Evolutionary conservation across 2,113 vertebrate genomes (phyloP).

Genomic region (Theropithecus gelada): DNA sequence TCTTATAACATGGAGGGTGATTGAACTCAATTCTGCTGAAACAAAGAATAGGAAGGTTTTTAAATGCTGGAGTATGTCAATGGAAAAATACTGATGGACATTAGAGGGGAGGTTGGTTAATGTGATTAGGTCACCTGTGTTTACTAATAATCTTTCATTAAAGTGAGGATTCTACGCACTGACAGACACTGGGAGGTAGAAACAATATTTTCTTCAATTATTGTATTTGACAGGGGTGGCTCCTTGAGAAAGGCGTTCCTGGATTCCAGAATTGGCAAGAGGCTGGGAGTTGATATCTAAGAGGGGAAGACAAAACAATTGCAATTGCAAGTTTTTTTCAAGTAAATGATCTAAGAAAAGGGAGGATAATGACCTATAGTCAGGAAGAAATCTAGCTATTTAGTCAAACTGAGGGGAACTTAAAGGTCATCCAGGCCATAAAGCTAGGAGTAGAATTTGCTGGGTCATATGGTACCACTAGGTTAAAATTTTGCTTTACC

Average conservation of each 20-base stretch:
- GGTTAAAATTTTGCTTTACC: not conserved
- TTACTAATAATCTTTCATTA: not conserved
- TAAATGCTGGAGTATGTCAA: not conserved
- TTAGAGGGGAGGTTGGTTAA: not conserved
- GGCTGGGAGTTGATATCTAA: not conserved
- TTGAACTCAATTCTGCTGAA: not conserved
- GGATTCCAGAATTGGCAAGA: not conserved
- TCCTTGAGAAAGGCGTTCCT: not conserved
- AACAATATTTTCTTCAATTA: not conserved
- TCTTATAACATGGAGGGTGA: not conserved
- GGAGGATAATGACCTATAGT: not conserved
- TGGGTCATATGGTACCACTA: not conserved
- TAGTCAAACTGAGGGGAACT: not conserved
- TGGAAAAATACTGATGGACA: not conserved
- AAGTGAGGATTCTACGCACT: accelerated
- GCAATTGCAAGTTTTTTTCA: not conserved
- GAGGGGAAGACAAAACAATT: not conserved
- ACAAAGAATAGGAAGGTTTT: not conserved
- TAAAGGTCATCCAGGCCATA: not conserved
- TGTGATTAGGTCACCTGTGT: not conserved
- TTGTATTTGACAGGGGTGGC: not conserved
- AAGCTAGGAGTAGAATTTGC: not conserved
- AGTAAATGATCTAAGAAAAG: not conserved
- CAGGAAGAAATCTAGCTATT: not conserved
- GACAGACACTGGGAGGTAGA: not conserved